phyloP scores from a whole-genome alignment of 2,113 vertebrate genomes.

The Leptobrachium ailaonicum region DNA sequence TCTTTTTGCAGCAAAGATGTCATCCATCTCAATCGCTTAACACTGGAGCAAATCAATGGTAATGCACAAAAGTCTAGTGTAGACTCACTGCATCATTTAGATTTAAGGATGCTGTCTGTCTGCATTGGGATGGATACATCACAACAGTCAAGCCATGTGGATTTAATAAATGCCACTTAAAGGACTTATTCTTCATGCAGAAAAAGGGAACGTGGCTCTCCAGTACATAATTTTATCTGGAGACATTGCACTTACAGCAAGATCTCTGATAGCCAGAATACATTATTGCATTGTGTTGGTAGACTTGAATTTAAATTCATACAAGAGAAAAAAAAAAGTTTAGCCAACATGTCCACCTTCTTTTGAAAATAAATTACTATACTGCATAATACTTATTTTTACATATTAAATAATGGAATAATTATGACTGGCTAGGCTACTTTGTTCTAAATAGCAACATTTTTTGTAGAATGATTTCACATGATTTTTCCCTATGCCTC shows the following conservation, averaged over 20 bases:
- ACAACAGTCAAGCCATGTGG: slow-evolving; percentile 21
- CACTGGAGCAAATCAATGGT: slow-evolving; percentile 43
- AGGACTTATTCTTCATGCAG: slow-evolving; percentile 15
- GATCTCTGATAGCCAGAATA: too few relatives aligned
- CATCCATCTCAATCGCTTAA: slow-evolving; percentile 42
- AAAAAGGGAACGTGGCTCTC: slow-evolving; percentile 4
- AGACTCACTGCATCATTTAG: slow-evolving; percentile 39
- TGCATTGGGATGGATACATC: slow-evolving; percentile 29
- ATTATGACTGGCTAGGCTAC: too few relatives aligned
- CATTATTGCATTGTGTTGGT: too few relatives aligned
- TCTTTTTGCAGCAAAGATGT: slow-evolving; percentile 14
- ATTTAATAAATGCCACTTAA: slow-evolving; percentile 28
- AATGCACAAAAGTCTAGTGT: slow-evolving; percentile 41
- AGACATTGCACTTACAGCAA: background rate
- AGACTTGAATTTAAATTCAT: too few relatives aligned
- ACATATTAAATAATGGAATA: too few relatives aligned
- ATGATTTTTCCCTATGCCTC: too few relatives aligned
- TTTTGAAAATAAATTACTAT: too few relatives aligned
- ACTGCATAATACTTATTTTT: too few relatives aligned
- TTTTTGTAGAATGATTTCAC: too few relatives aligned
- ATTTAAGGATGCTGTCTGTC: slow-evolving; percentile 34
- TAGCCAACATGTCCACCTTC: too few relatives aligned
- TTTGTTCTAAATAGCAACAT: too few relatives aligned
- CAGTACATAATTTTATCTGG: background rate
- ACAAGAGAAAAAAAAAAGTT: too few relatives aligned